phyloP scores from a whole-genome alignment of 2,113 vertebrate genomes.

The Salvator merianae region DNA sequence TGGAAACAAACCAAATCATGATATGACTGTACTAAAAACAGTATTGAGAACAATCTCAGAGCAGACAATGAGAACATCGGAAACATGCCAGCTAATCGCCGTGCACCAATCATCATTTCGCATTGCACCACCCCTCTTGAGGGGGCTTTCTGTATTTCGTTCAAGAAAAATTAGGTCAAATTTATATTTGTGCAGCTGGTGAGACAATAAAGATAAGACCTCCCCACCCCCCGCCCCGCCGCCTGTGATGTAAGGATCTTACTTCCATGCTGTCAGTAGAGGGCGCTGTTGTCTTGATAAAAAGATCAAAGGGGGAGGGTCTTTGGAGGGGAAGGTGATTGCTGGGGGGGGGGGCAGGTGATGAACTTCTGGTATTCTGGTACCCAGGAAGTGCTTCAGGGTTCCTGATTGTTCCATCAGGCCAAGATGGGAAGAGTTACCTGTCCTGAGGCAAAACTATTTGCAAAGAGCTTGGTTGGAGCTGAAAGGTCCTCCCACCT shows the following conservation, averaged over 20 bases:
- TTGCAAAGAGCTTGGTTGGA: background rate
- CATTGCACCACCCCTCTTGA: too few species aligned
- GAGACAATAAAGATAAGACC: background rate
- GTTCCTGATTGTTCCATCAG: background rate
- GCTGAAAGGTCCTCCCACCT: background rate
- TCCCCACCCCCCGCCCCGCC: background rate
- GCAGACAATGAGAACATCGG: too few species aligned
- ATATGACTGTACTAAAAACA: too few species aligned
- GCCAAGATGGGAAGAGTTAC: background rate
- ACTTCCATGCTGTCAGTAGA: background rate
- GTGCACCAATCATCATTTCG: too few species aligned
- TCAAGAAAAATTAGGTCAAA: background rate
- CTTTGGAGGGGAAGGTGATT: background rate
- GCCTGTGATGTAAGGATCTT: background rate
- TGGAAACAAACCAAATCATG: too few species aligned
- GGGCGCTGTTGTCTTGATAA: conserved; percentile 19
- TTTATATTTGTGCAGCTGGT: too few species aligned
- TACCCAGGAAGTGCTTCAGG: background rate
- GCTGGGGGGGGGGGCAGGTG: background rate
- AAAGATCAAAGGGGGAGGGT: background rate
- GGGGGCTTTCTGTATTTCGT: too few species aligned
- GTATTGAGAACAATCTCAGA: too few species aligned
- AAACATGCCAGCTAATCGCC: too few species aligned
- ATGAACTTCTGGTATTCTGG: background rate
- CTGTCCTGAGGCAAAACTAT: background rate